Evolutionary conservation across 2,797 vertebrate genomes (phyloP), one percentile per base, ranked within the genome.

Genomic region (Darevskia mixta): DNA sequence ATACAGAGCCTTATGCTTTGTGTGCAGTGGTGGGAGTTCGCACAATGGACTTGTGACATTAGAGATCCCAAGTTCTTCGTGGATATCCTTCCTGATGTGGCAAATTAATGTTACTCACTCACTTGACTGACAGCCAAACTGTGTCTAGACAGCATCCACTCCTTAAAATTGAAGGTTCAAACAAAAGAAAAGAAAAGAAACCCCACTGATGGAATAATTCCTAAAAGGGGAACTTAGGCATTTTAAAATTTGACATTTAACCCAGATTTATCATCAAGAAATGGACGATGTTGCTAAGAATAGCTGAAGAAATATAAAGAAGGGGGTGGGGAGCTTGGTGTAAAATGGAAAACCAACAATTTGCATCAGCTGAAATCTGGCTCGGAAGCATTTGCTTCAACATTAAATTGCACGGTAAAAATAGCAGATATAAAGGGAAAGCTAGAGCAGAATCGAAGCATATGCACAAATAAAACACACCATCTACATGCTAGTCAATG

Each of bases 51-150:
- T 93, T 92, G 81, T 93, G 90, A 87, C 92, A 93, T 88, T 90
- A 91, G 66, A 88, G 89, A 94, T 92, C 92, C 93, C 92, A 90
- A 88, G 92, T 93, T 92, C 92, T 93, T 94, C 91, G 89, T 90
- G 92, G 95, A 94, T 95, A 93, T 94, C 94, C 77, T 87, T 94
- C 92, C 90, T 86, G 45, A 82, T 3, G 2, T 77, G 76, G 92
- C 77, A 88, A 15, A 95, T 91, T 80, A 94, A 90, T 87, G 90
- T 90, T 89, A 94, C 88, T 92, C 94, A 91, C 90, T 93, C 87
- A 73, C 84, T 92, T 94, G 91, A 93, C 93, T 95, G 93, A 95
- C 87, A 94, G 92, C 90, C 82, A 83, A 88, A 94, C 84, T 79
- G 84, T 0, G 72, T 92, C 93, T 92, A 95, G 95, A 95, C 94